Percentiles rank a stretch among this genome's conserved stretches.
These are phyloP conservation scores for Mallotus villosus DNA, from an alignment of 2,797 vertebrate species.

Conservation along the genomic window DNA sequence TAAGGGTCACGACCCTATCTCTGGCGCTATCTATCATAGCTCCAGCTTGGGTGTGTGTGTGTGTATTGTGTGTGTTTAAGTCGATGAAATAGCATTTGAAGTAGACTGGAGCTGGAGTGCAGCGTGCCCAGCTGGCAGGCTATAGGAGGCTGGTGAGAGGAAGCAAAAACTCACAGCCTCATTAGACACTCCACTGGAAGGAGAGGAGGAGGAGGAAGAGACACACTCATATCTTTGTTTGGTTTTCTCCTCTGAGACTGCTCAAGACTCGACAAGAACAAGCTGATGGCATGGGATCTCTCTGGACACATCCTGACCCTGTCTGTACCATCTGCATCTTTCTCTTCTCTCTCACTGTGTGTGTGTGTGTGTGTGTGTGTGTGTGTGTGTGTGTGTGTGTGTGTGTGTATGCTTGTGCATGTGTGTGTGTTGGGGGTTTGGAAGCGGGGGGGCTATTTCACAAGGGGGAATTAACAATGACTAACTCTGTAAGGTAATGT, in stretches of 20 bases:
- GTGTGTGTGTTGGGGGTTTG: constrained; percentile 20
- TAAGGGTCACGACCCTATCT: no score
- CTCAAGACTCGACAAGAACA: constrained; percentile 1
- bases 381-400: neutral
- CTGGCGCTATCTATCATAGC: neutral
- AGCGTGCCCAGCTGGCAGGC: constrained; percentile 51
- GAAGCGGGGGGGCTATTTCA: constrained; percentile 55
- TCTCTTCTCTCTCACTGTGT: constrained; percentile 6
- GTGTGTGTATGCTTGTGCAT: neutral
- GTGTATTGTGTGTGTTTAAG: constrained; percentile 37
- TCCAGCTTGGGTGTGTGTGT: constrained; percentile 1
- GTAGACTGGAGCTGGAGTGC: constrained; percentile 47
- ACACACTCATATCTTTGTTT: constrained; percentile 40
- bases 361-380: neutral
- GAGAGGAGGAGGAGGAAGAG: constrained; percentile 20
- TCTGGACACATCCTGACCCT: constrained; percentile 48
- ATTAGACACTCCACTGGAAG: constrained; percentile 37
- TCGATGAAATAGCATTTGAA: constrained; percentile 55
- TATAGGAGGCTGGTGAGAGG: constrained; percentile 34
- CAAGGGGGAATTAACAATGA: constrained; percentile 56
- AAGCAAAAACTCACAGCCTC: constrained; percentile 45
- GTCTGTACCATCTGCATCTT: constrained; percentile 22
- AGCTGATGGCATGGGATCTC: constrained; percentile 17
- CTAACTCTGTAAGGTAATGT: constrained; percentile 73
- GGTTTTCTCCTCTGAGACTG: constrained; percentile 47